Conservation (phyloP, 2,888 invertebrate genomes). For the Polymixis flavicincta region DNA sequence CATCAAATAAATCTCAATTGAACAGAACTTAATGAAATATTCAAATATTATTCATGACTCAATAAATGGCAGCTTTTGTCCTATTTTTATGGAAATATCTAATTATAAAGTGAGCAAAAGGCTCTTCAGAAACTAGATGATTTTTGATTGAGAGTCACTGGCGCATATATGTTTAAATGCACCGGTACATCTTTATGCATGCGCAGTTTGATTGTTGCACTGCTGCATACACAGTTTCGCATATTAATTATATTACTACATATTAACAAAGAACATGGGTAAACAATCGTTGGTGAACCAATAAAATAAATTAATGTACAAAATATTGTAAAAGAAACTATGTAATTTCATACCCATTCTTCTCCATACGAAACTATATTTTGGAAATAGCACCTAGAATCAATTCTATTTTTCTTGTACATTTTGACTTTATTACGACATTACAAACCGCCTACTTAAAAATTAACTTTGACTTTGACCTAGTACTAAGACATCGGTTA, state of each 20-base stretch:
- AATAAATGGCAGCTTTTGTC: slow-evolving; percentile 38
- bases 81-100: slow-evolving; percentile 46
- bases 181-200: no score
- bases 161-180: no score
- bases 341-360: background rate
- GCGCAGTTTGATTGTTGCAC: no score
- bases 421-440: background rate
- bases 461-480: background rate
- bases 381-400: background rate
- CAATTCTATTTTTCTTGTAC: background rate
- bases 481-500: background rate
- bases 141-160: background rate
- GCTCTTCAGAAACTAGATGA: background rate
- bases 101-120: slow-evolving; percentile 10
- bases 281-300: no score
- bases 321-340: background rate
- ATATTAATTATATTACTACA: no score
- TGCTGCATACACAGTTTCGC: no score
- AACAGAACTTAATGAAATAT: slow-evolving; percentile 39
- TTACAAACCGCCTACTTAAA: background rate
- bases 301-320: no score
- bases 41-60: slow-evolving; percentile 46
- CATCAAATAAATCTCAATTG: slow-evolving; percentile 46
- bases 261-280: no score
- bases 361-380: background rate